Conservation (phyloP, 1,140 invertebrate species). For the Riptortus pedestris region DNA sequence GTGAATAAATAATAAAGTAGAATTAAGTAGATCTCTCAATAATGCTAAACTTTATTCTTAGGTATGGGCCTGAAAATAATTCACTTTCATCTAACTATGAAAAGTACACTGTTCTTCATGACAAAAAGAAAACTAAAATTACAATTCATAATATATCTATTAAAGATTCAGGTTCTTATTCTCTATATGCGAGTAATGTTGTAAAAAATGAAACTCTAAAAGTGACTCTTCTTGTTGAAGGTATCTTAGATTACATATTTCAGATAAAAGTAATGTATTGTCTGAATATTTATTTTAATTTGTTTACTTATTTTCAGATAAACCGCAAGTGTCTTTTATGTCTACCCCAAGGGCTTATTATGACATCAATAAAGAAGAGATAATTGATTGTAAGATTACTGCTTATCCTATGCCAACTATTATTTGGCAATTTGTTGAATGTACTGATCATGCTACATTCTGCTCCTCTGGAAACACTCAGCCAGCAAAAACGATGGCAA, state of each 20-base stretch:
- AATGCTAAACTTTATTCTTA: no score
- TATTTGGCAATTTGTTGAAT: background rate
- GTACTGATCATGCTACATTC: background rate
- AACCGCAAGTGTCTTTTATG: background rate
- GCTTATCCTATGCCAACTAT: slow-evolving; percentile 7
- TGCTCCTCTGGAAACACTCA: background rate
- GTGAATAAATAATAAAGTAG: no score
- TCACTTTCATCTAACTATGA: background rate
- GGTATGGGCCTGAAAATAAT: background rate
- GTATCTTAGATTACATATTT: background rate
- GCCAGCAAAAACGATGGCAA: background rate
- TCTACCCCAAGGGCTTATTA: background rate
- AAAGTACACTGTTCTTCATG: background rate
- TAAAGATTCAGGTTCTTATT: slow-evolving; percentile 7
- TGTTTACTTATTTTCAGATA: background rate
- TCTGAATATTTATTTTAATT: background rate
- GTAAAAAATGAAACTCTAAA: background rate
- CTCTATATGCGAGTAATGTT: background rate
- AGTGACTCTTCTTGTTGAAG: slow-evolving; percentile 12
- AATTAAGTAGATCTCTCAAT: no score
- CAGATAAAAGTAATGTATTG: background rate
- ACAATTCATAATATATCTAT: background rate
- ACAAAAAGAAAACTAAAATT: background rate
- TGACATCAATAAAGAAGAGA: slow-evolving; percentile 15
- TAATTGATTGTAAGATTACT: background rate